Evolutionary conservation across 2,113 vertebrate species (phyloP), one percentile per base, ranked within the genome.

Genomic region (Istiophorus platypterus): DNA sequence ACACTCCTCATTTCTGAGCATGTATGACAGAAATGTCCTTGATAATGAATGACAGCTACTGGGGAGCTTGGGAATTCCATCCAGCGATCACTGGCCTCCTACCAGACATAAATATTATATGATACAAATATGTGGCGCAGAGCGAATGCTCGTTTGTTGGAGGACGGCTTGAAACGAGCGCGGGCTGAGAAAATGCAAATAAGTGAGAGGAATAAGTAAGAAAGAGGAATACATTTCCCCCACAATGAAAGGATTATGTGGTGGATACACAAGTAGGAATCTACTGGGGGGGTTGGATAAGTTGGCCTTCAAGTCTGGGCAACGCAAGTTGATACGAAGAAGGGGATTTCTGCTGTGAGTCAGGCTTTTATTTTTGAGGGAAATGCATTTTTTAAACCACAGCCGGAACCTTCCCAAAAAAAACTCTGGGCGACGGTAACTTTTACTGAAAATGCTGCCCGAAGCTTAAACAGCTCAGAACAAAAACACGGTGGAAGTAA

Each of bases 131-230:
- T 62, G 34, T 81, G 70, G 17, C 22, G 27, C 24, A 72, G 63
- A 75, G 72, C 68, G 71, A 59, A 74, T 63, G 37, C 47, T 81
- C 42, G 26, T 82, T 70, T 84, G 39, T 57, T 34, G 12, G 45
- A 80, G 27, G 57, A 41, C 57, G 34, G 47, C 2, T 29, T 34
- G 51, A 69, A 71, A 61, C 37, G 22, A 66, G 34, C 7, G 20
- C 13, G 29, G 31, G 39, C 31, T 20, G 67, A n/a, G n/a, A 9
- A 76, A 85, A 80, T 70, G 76, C 71, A 82, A 88, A 87, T 57
- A 1, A 80, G 22, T 22, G 24, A 56, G 47, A 63, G 69, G 27
- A 76, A 57, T 68, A 49, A 58, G 26, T 34, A 72, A 71, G 45
- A 52, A 54, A 68, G 68, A 73, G 24, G 52, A 83, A 37, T 81